Evolutionary conservation across 2,888 invertebrate genomes (phyloP).

Genomic region (Agrochola litura): DNA sequence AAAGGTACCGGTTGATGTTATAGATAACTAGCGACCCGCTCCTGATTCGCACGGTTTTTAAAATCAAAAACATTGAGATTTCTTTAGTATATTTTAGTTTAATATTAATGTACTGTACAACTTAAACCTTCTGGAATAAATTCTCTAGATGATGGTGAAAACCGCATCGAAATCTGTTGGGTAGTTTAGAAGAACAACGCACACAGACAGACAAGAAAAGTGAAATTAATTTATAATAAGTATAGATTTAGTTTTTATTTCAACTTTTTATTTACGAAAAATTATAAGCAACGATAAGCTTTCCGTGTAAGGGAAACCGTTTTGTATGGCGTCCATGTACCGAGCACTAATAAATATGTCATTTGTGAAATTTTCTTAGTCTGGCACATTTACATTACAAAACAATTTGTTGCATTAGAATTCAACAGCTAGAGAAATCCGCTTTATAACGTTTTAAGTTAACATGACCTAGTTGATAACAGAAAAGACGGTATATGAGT

Average conservation of each 20-base stretch:
- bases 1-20: background rate
- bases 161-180: no score
- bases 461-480: conserved; percentile 1
- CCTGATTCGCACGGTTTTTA: background rate
- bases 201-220: background rate
- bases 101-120: background rate
- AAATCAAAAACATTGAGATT: background rate
- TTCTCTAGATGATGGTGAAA: background rate
- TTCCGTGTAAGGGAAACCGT: background rate
- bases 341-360: conserved; percentile 16
- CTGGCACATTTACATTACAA: conserved; percentile 42
- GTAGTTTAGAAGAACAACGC: background rate
- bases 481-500: background rate
- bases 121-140: background rate
- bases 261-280: background rate
- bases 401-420: conserved; percentile 42
- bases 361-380: conserved; percentile 20
- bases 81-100: background rate
- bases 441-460: conserved; percentile 33
- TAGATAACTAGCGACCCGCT: background rate
- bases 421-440: conserved; percentile 51
- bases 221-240: background rate
- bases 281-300: background rate
- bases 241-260: background rate
- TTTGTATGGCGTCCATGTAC: conserved; percentile 17